Evolutionary conservation across 2,888 invertebrate genomes (phyloP).

Genomic region (Eledona agricola): DNA sequence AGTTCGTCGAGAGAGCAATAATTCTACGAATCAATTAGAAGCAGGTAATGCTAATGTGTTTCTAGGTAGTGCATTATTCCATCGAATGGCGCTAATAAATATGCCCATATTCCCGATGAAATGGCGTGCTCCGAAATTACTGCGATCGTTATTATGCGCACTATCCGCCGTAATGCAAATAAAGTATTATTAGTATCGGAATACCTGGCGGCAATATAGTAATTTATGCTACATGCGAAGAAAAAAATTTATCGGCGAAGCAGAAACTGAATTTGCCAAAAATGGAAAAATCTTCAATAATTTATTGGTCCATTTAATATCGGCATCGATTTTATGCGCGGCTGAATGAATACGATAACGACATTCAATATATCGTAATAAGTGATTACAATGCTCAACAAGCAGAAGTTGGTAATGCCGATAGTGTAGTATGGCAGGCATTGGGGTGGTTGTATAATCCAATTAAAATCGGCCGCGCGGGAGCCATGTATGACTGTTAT

Average conservation of each 20-base stretch:
- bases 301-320: conserved; percentile 20
- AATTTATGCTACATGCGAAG: conserved; percentile 28
- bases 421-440: conserved; percentile 26
- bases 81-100: conserved; percentile 36
- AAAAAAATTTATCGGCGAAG: conserved; percentile 26
- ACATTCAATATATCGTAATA: conserved; percentile 36
- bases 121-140: conserved; percentile 40
- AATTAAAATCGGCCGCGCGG: conserved; percentile 59
- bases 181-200: conserved; percentile 33
- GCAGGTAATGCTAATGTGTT: conserved; percentile 31
- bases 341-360: conserved; percentile 33
- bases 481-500: conserved; percentile 59
- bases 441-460: conserved; percentile 57
- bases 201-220: conserved; percentile 25
- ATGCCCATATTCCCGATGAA: conserved; percentile 33
- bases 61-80: conserved; percentile 33
- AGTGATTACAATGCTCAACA: conserved; percentile 34
- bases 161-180: conserved; percentile 35
- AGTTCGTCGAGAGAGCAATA: conserved; percentile 24
- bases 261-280: background rate
- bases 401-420: conserved; percentile 36
- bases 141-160: conserved; percentile 36
- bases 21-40: conserved; percentile 35
- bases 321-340: conserved; percentile 11
- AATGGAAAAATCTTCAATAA: conserved; percentile 23